Conservation (phyloP, 37 sponge, comb jelly and placozoan genomes). For the Amphimedon queenslandica region DNA sequence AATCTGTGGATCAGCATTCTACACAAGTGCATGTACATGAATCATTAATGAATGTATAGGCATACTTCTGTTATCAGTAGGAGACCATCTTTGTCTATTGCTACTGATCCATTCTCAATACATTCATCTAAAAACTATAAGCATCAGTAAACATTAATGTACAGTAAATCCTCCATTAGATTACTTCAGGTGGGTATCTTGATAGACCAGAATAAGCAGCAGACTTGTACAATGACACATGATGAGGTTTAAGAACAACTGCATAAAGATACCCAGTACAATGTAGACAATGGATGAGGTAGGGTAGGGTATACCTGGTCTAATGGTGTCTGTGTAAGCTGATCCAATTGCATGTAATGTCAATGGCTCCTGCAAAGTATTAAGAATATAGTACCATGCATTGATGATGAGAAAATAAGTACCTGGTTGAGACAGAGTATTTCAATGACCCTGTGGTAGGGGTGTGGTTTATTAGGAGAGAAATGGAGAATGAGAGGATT, state of each 20-base stretch:
- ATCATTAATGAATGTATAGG: neutral
- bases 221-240: slow-evolving; percentile 31
- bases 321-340: slow-evolving; percentile 71
- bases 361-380: slow-evolving; percentile 58
- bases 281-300: neutral
- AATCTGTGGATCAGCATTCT: neutral
- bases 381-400: neutral
- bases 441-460: slow-evolving; percentile 70
- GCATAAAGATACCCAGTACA: neutral
- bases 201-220: slow-evolving; percentile 66
- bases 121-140: slow-evolving; percentile 39
- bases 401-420: neutral
- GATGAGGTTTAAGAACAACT: slow-evolving; percentile 41
- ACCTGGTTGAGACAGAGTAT: slow-evolving; percentile 81
- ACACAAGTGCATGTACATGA: neutral
- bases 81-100: neutral
- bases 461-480: slow-evolving; percentile 67
- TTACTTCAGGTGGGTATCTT: slow-evolving; percentile 73
- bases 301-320: slow-evolving; percentile 45
- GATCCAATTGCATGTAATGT: slow-evolving; percentile 77
- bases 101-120: slow-evolving; percentile 21
- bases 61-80: slow-evolving; percentile 8
- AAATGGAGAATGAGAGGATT: slow-evolving; percentile 61
- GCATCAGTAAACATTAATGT: neutral
- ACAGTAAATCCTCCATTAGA: neutral